phyloP scores from a whole-genome alignment of 2,888 invertebrate genomes.

The Anaspis maculata region DNA sequence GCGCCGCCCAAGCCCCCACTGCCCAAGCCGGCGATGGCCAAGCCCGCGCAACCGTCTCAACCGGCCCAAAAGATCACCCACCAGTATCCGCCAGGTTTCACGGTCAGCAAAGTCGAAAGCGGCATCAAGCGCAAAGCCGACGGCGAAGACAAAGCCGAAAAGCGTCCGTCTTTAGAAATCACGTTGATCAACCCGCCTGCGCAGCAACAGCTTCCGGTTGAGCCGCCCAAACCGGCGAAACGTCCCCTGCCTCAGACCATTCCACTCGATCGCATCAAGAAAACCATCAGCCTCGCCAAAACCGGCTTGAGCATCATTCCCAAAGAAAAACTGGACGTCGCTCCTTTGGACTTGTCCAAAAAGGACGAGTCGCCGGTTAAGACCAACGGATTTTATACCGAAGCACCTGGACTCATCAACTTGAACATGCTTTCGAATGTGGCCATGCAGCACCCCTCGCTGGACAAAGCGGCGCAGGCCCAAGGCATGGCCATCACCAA shows the following conservation, averaged over 20 bases:
- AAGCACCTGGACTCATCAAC: slow-evolving; percentile 36
- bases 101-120: slow-evolving; percentile 40
- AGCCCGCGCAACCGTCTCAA: neutral
- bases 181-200: slow-evolving; percentile 33
- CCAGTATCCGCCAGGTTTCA: slow-evolving; percentile 34
- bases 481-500: slow-evolving; percentile 19
- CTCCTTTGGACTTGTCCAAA: slow-evolving; percentile 48
- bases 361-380: slow-evolving; percentile 1
- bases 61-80: slow-evolving; percentile 1
- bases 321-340: slow-evolving; percentile 39
- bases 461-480: slow-evolving; percentile 21
- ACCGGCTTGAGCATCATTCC: slow-evolving; percentile 34
- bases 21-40: too few species aligned
- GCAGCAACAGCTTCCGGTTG: slow-evolving; percentile 1
- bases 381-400: slow-evolving; percentile 5
- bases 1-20: too few species aligned
- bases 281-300: slow-evolving; percentile 30
- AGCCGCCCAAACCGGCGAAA: slow-evolving; percentile 26
- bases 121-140: slow-evolving; percentile 36
- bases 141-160: slow-evolving; percentile 24
- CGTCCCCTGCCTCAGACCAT: slow-evolving; percentile 48
- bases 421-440: slow-evolving; percentile 48
- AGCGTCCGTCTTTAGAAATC: slow-evolving; percentile 38
- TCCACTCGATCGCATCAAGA: slow-evolving; percentile 45
- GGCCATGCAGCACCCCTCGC: slow-evolving; percentile 32